Conservation (phyloP, 2,113 vertebrate genomes). For the Baryphthengus martii region DNA sequence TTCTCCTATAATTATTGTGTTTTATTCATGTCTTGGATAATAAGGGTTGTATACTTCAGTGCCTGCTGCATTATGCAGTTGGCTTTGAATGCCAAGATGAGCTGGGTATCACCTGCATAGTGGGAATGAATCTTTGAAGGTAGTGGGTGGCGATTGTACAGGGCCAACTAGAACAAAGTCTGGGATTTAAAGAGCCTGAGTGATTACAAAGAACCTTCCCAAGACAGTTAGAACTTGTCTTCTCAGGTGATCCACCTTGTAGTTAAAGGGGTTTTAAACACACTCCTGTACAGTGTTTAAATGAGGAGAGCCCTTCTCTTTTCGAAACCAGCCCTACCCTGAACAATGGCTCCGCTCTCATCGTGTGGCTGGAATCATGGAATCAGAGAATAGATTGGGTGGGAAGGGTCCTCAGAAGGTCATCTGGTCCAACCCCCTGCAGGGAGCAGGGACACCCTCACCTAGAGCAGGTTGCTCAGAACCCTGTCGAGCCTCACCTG, state of each 20-base stretch:
- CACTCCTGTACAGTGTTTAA: neutral
- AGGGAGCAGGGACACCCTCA: too few species aligned
- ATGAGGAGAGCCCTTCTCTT: neutral
- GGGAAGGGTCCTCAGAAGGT: too few species aligned
- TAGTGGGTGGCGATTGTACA: neutral
- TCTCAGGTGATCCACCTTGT: neutral
- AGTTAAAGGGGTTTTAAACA: neutral
- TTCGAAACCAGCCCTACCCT: neutral
- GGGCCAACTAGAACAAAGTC: neutral
- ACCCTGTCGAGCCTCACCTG: too few species aligned
- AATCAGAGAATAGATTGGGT: too few species aligned
- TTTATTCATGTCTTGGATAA: neutral
- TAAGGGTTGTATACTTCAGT: neutral
- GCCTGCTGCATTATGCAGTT: neutral
- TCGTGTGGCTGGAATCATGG: accelerated
- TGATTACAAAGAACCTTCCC: neutral
- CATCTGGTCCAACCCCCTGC: too few species aligned
- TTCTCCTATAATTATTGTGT: neutral
- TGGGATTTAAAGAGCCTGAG: neutral
- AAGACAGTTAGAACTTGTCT: neutral
- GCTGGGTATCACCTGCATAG: neutral
- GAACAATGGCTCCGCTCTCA: neutral
- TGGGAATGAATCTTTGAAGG: neutral
- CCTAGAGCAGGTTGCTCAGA: too few species aligned
- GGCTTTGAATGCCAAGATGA: neutral